Evolutionary conservation across 2,888 invertebrate genomes (phyloP).

Genomic region (Lymantria monacha): DNA sequence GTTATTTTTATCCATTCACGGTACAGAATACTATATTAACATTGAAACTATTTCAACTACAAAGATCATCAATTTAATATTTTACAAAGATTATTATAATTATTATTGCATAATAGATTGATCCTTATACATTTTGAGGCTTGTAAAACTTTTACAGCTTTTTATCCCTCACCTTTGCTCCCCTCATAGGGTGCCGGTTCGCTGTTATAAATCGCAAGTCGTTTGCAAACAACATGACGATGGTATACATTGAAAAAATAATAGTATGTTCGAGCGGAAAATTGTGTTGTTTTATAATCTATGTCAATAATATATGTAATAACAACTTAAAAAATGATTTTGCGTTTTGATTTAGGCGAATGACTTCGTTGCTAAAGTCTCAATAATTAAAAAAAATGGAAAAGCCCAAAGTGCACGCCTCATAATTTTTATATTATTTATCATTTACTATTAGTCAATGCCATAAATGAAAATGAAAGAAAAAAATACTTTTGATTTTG

Average conservation of each 20-base stretch:
- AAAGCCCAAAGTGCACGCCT: too few species aligned
- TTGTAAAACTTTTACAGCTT: conserved; percentile 5
- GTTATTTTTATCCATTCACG: too few species aligned
- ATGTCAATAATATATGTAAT: not conserved
- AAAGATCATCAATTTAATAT: too few species aligned
- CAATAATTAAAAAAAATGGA: too few species aligned
- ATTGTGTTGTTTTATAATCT: not conserved
- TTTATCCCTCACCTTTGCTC: not conserved
- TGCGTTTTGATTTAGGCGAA: not conserved
- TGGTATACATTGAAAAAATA: conserved; percentile 25
- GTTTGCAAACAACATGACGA: conserved; percentile 42
- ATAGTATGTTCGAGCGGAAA: conserved; percentile 15
- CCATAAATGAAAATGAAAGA: too few species aligned
- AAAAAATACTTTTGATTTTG: too few species aligned
- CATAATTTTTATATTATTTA: too few species aligned
- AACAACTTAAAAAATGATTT: not conserved
- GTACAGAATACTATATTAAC: too few species aligned
- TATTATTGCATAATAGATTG: too few species aligned
- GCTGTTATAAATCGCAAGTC: conserved; percentile 33
- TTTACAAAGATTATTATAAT: too few species aligned
- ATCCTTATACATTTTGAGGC: conserved; percentile 38
- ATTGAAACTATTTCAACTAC: too few species aligned
- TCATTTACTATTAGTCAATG: too few species aligned
- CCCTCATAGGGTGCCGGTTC: conserved; percentile 13
- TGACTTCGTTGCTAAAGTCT: not conserved